Evolutionary conservation across 2,888 invertebrate species (phyloP).

Genomic region (Mythimna ferrago): DNA sequence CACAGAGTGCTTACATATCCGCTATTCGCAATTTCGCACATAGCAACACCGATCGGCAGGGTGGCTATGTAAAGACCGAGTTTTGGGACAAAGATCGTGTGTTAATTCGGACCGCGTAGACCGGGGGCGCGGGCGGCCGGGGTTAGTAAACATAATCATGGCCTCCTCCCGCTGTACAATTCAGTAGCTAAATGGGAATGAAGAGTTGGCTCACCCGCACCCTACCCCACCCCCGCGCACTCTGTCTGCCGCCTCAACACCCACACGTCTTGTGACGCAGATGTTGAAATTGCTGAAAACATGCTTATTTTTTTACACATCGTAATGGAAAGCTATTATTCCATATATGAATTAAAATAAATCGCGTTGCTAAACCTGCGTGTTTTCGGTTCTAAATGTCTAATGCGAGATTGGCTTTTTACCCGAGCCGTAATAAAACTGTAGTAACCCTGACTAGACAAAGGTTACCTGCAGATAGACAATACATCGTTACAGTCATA

Average conservation of each 20-base stretch:
- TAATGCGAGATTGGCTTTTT: constrained; percentile 12
- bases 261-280: constrained; percentile 83
- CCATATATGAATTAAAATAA: constrained; percentile 36
- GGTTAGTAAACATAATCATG: constrained; percentile 89
- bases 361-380: neutral
- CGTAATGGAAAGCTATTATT: constrained; percentile 46
- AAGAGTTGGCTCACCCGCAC: constrained; percentile 82
- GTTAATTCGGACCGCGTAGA: constrained; percentile 87
- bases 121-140: constrained; percentile 81
- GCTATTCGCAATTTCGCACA: constrained; percentile 67
- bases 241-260: constrained; percentile 78
- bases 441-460: constrained; percentile 24
- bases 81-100: constrained; percentile 87
- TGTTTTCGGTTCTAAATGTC: constrained; percentile 3
- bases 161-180: constrained; percentile 88
- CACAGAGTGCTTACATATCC: constrained; percentile 54
- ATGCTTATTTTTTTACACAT: constrained; percentile 56
- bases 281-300: constrained; percentile 73
- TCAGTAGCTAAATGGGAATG: constrained; percentile 89
- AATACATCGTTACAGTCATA: constrained; percentile 44
- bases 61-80: constrained; percentile 72
- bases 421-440: constrained; percentile 15
- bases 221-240: constrained; percentile 75
- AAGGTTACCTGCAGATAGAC: constrained; percentile 46
- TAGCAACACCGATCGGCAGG: constrained; percentile 72